These are phyloP conservation scores for Cettia cetti DNA, from an alignment of 2,113 vertebrate species.

Conservation along the genomic window DNA sequence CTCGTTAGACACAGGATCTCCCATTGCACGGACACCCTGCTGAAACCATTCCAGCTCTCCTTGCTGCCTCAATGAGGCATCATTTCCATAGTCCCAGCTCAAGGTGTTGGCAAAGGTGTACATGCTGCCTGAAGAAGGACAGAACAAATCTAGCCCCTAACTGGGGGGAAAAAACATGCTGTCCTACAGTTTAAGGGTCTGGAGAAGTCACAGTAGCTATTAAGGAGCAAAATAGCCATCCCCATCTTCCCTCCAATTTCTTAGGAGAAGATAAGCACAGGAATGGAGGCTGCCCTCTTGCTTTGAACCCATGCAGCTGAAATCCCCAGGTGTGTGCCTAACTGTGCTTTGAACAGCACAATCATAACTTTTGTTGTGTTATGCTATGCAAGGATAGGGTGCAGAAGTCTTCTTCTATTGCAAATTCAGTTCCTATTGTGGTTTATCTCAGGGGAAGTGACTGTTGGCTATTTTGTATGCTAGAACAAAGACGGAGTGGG, in stretches of 20 bases:
- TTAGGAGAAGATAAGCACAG: neutral
- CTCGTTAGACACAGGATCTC: fast-evolving
- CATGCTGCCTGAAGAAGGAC: neutral
- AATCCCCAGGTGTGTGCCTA: neutral
- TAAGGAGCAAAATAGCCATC: neutral
- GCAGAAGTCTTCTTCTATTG: neutral
- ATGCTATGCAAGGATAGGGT: neutral
- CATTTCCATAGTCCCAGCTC: neutral
- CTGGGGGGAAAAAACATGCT: fast-evolving
- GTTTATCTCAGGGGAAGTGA: neutral
- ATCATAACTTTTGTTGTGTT: neutral
- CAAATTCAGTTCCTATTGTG: neutral
- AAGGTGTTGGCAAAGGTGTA: neutral
- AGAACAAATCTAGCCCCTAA: neutral
- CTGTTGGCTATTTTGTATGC: neutral
- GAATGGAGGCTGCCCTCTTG: neutral
- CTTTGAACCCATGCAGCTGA: neutral
- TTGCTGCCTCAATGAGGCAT: neutral
- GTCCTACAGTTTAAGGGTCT: neutral
- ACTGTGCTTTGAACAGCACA: neutral
- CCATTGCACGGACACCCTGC: neutral
- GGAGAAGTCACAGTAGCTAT: neutral
- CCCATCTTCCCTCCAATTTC: neutral
- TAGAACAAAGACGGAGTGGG: neutral
- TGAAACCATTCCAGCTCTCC: neutral